Evolutionary conservation across 2,888 invertebrate species (phyloP).

Genomic region (Coenonympha arcania): DNA sequence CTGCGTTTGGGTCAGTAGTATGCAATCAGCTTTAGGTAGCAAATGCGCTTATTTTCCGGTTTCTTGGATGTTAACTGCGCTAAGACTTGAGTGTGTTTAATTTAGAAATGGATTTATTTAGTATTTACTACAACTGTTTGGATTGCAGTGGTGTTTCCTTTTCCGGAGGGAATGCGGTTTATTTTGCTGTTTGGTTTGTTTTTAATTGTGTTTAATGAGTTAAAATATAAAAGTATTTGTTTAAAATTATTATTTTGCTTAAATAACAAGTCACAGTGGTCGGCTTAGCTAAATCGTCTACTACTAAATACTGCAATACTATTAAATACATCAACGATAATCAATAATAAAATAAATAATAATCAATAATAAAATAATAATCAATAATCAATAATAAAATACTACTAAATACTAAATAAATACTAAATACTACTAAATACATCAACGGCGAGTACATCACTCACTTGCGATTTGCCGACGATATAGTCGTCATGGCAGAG

Average conservation of each 20-base stretch:
- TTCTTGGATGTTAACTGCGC: slow-evolving; percentile 11
- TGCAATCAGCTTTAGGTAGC: slow-evolving; percentile 13
- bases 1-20: background rate
- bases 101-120: slow-evolving; percentile 10
- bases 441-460: no score
- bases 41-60: slow-evolving; percentile 20
- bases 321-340: no score
- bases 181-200: background rate
- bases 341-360: no score
- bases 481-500: no score
- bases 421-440: no score
- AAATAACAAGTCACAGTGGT: background rate
- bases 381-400: no score
- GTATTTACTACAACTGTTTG: slow-evolving; percentile 8
- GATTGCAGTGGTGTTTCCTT: slow-evolving; percentile 2
- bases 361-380: no score
- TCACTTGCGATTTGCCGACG: no score
- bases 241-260: background rate
- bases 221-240: background rate
- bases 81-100: slow-evolving; percentile 14
- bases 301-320: no score
- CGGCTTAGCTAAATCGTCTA: no score
- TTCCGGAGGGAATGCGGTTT: slow-evolving; percentile 1
- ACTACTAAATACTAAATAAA: no score
- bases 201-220: background rate